These are phyloP conservation scores for Enteromius fasciolatus DNA, from an alignment of 2,797 vertebrate species.

Conservation along the genomic window DNA sequence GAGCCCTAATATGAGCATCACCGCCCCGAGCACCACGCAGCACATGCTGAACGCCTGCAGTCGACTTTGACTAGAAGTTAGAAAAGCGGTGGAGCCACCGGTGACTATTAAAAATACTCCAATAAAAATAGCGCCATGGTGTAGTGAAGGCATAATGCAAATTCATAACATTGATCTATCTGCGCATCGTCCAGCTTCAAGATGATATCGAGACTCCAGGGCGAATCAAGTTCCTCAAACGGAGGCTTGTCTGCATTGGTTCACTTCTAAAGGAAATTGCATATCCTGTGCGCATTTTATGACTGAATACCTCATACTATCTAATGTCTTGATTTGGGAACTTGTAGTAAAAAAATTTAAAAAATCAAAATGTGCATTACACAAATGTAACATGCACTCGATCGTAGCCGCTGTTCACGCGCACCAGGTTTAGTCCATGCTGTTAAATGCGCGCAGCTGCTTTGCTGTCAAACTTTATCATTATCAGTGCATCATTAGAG, in stretches of 20 bases:
- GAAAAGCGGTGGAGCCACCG: conserved; percentile 81
- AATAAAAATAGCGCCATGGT: conserved; percentile 80
- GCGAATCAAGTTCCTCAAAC: conserved; percentile 15
- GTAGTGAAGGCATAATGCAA: conserved; percentile 79
- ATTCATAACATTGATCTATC: conserved; percentile 48
- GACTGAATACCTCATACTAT: not conserved
- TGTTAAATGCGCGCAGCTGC: conserved; percentile 29
- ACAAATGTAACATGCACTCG: not conserved
- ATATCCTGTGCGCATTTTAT: not conserved
- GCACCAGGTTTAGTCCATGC: conserved; percentile 18
- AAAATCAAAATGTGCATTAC: not conserved
- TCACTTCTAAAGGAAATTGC: conserved; percentile 13
- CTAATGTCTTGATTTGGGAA: not conserved
- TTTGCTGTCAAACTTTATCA: conserved; percentile 39
- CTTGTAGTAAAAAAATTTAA: not conserved
- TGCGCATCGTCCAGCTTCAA: conserved; percentile 33
- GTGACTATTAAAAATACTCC: conserved; percentile 83
- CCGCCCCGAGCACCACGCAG: conserved; percentile 81
- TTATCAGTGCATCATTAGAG: conserved; percentile 39
- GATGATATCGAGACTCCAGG: conserved; percentile 8
- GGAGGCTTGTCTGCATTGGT: not conserved
- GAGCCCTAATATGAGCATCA: conserved; percentile 82
- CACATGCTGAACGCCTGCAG: conserved; percentile 82
- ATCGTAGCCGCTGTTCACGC: not conserved
- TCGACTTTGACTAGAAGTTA: conserved; percentile 75